phyloP scores from a whole-genome alignment of 1,140 invertebrate genomes.

The Drosophila ananassae region DNA sequence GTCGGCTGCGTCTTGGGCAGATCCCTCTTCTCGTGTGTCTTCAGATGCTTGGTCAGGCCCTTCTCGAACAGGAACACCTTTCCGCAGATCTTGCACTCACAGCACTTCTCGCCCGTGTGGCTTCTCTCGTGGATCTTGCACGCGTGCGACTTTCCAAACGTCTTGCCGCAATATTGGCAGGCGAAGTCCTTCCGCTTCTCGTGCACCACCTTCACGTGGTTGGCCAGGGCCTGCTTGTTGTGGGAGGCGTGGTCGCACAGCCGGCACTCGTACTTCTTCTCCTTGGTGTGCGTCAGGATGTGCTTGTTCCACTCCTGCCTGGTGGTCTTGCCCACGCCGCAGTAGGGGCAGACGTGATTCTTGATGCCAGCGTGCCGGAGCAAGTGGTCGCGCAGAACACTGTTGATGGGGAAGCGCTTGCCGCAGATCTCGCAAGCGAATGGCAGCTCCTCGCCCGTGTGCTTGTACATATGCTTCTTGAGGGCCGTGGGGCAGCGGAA shows the following conservation, averaged over 20 bases:
- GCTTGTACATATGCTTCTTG: conserved; percentile 85
- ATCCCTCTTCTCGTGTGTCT: conserved; percentile 76
- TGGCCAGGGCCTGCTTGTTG: conserved; percentile 73
- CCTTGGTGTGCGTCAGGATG: conserved; percentile 76
- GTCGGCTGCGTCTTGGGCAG: conserved; percentile 51
- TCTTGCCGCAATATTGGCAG: conserved; percentile 79
- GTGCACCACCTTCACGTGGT: conserved; percentile 77
- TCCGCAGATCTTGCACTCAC: conserved; percentile 78
- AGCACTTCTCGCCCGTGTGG: conserved; percentile 85
- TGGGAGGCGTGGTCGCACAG: conserved; percentile 79
- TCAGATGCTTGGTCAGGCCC: conserved; percentile 72
- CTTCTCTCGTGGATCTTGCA: conserved; percentile 79
- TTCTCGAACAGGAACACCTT: conserved; percentile 77
- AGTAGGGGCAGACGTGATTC: conserved; percentile 79
- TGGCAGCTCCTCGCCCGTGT: conserved; percentile 85
- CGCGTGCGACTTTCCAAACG: conserved; percentile 77
- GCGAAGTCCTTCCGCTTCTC: conserved; percentile 80
- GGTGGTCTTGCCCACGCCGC: conserved; percentile 79
- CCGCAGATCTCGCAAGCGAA: conserved; percentile 86
- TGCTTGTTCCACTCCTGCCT: conserved; percentile 79
- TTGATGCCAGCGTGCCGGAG: conserved; percentile 80
- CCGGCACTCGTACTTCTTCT: conserved; percentile 76
- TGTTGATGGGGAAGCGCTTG: conserved; percentile 77
- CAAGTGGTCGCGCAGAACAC: conserved; percentile 72
- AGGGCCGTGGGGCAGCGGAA: conserved; percentile 81